These are phyloP conservation scores for Synchiropus splendidus DNA, from an alignment of 2,113 vertebrate species.

Conservation along the genomic window DNA sequence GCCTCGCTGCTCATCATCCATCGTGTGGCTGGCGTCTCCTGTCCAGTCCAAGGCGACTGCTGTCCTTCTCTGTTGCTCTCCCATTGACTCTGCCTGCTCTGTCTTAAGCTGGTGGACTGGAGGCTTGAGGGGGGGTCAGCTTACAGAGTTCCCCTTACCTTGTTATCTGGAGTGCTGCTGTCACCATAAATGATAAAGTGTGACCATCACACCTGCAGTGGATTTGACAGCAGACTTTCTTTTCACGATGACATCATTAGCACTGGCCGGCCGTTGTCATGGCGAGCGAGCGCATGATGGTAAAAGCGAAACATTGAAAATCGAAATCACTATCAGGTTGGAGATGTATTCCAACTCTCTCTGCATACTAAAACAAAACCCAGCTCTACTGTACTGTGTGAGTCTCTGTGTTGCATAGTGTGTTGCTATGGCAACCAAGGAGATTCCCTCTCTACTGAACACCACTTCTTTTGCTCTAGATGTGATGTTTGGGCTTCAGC, in stretches of 20 bases:
- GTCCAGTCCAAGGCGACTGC: constrained; percentile 4
- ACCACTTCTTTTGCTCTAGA: constrained; percentile 27
- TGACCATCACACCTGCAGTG: constrained; percentile 26
- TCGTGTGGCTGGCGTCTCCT: constrained; percentile 42
- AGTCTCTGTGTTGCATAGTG: constrained; percentile 49
- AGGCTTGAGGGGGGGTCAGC: constrained; percentile 2
- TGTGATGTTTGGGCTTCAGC: no score
- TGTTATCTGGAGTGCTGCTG: constrained; percentile 42
- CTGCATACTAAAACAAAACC: constrained; percentile 12
- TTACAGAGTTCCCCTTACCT: constrained; percentile 34
- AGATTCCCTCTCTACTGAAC: constrained; percentile 54
- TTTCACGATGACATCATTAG: constrained; percentile 19
- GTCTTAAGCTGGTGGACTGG: constrained; percentile 21
- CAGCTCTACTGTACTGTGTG: constrained; percentile 27
- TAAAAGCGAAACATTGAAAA: no score
- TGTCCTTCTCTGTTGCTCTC: constrained; percentile 32
- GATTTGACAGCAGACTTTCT: constrained; percentile 8
- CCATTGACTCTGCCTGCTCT: constrained; percentile 40
- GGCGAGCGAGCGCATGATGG: no score
- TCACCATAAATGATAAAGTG: constrained; percentile 33
- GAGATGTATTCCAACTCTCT: background rate
- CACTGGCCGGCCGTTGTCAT: background rate
- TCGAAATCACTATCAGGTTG: no score
- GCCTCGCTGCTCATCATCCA: constrained; percentile 39
- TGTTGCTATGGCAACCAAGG: constrained; percentile 61